Percentiles rank a stretch among this genome's conserved stretches.
These are phyloP conservation scores for Anableps anableps DNA, from an alignment of 2,797 vertebrate genomes.

Conservation along the genomic window DNA sequence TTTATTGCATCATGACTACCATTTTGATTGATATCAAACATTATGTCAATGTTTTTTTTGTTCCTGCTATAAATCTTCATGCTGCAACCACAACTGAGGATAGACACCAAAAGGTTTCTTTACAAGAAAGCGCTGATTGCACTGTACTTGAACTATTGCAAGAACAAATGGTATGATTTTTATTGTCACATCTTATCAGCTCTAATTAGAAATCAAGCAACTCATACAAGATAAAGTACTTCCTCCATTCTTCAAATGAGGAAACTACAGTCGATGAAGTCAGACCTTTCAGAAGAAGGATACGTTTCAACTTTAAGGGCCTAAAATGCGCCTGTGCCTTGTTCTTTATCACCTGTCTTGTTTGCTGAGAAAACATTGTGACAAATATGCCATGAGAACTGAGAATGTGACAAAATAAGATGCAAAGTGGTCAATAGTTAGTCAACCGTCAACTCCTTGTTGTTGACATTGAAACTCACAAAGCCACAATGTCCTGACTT, in stretches of 20 bases:
- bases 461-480: conserved; percentile 69
- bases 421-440: conserved; percentile 32
- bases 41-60: not conserved
- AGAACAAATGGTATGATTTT: not conserved
- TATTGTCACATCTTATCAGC: too few relatives aligned
- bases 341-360: not conserved
- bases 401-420: not conserved
- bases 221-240: not conserved
- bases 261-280: not conserved
- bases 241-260: not conserved
- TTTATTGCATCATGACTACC: not conserved
- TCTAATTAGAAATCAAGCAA: not conserved
- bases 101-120: not conserved
- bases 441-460: conserved; percentile 31
- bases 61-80: not conserved
- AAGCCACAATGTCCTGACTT: conserved; percentile 58
- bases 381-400: not conserved
- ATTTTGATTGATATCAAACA: not conserved
- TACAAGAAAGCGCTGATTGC: not conserved
- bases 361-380: not conserved
- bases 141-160: not conserved
- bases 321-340: not conserved
- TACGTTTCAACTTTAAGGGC: not conserved
- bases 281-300: not conserved
- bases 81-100: not conserved